Percentiles rank a stretch among this genome's conserved stretches.
These are phyloP conservation scores for Eptesicus fuscus DNA, from an alignment of 2,113 vertebrate genomes.

Conservation along the genomic window DNA sequence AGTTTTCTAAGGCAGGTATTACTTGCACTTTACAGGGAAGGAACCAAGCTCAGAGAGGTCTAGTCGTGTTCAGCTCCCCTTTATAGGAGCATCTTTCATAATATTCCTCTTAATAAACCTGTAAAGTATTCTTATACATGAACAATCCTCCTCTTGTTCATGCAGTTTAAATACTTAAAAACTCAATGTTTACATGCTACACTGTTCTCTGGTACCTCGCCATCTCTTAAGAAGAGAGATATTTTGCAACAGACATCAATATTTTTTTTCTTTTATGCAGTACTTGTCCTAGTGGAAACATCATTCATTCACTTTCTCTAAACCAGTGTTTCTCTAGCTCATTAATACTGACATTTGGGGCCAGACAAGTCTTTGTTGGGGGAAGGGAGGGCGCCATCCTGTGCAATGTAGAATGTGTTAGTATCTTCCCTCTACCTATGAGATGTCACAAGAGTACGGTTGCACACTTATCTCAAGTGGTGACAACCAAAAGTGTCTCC, in stretches of 20 bases:
- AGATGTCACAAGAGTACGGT: background rate
- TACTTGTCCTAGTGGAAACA: background rate
- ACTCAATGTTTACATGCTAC: background rate
- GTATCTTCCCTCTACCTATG: background rate
- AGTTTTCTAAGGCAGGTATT: background rate
- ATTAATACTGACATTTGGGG: background rate
- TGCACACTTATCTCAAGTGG: background rate
- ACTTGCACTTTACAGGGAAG: background rate
- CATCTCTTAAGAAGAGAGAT: background rate
- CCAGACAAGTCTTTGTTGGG: background rate
- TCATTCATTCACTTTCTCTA: background rate
- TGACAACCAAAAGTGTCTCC: background rate
- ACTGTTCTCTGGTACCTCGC: background rate
- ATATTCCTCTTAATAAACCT: background rate
- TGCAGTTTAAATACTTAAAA: background rate
- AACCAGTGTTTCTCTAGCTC: background rate
- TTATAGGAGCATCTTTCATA: background rate
- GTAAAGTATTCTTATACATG: background rate
- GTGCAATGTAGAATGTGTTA: fast-evolving
- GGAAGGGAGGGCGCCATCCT: fast-evolving
- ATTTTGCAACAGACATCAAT: background rate
- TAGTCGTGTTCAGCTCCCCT: background rate
- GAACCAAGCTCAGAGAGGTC: background rate
- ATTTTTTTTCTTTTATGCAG: background rate
- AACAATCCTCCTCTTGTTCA: background rate